phyloP scores from a whole-genome alignment of 2,113 vertebrate species.

The Prionailurus bengalensis region DNA sequence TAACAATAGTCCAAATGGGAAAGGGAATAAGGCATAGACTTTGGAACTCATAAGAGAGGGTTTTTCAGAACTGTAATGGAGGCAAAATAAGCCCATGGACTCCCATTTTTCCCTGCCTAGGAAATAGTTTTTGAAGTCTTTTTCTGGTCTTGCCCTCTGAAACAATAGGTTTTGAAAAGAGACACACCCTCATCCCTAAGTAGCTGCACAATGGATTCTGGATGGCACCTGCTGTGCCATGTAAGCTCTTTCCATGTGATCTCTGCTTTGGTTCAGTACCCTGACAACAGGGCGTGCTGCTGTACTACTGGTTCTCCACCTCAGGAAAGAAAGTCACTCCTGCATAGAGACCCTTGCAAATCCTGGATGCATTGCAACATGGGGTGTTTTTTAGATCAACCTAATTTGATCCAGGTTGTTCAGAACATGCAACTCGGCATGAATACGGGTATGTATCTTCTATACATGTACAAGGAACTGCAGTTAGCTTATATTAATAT shows the following conservation, averaged over 20 bases:
- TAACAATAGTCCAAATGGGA: slow-evolving; percentile 63
- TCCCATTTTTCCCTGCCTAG: background rate
- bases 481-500: background rate
- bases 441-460: background rate
- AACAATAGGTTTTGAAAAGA: background rate
- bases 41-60: background rate
- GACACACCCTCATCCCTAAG: background rate
- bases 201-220: background rate
- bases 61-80: background rate
- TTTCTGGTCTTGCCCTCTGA: background rate
- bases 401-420: background rate
- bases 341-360: background rate
- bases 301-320: background rate
- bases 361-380: background rate
- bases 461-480: background rate
- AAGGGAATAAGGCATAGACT: slow-evolving; percentile 18
- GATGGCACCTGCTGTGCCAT: fast-evolving
- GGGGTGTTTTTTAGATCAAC: background rate
- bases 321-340: background rate
- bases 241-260: background rate
- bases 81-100: background rate
- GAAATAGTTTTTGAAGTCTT: background rate
- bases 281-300: too few relatives aligned
- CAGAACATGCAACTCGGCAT: background rate
- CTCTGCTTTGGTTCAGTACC: background rate